Base-by-base conservation (phyloP, 2,797 vertebrate species). In the Sparidentex hasta region DNA sequence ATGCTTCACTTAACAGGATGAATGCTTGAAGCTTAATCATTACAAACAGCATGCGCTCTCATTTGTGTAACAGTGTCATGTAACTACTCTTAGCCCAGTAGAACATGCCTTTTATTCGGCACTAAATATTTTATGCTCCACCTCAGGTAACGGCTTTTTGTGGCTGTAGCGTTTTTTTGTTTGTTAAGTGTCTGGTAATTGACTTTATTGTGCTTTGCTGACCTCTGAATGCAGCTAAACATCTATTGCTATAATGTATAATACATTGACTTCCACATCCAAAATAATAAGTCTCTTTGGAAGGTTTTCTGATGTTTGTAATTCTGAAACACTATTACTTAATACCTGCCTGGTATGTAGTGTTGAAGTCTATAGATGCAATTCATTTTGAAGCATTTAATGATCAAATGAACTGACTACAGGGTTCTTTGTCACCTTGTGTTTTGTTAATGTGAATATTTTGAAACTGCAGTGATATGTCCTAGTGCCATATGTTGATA, bases 81-180 rank as follows among this genome's bases (percentile, higher is more conserved):
- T 80, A 83, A 80, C 75, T 41, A 70, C 71, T 82, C 84, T 67
- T 70, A 71, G 81, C 43, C 52, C 47, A 71, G 74, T 56, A 66
- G 44, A 81, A 71, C 69, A 75, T 72, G 76, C 38, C 50, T 76
- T 78, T 85, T 83, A 83, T 86, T 75, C 48, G 59, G 48, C 66
- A 64, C 55, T 88, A 71, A 86, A 81, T 83, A 83, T 82, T 88
- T 88, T 4, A 80, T 83, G 71, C 66, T 68, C 56, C 71, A 84
- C 70, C 90, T 93, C 90, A 90, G 92, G 90, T 91, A 87, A 78
- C 71, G n/a, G 74, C 67, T 75, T 83, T 74, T 80, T 88, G 81
- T 84, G 79, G 76, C 76, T 66, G 47, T 29, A 7, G 71, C 78
- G 62, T 76, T 69, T 65, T 76, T 69, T 65, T 81, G n/a, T n/a